These are phyloP conservation scores for Dromas ardeola DNA, from an alignment of 2,113 vertebrate species.

Conservation along the genomic window DNA sequence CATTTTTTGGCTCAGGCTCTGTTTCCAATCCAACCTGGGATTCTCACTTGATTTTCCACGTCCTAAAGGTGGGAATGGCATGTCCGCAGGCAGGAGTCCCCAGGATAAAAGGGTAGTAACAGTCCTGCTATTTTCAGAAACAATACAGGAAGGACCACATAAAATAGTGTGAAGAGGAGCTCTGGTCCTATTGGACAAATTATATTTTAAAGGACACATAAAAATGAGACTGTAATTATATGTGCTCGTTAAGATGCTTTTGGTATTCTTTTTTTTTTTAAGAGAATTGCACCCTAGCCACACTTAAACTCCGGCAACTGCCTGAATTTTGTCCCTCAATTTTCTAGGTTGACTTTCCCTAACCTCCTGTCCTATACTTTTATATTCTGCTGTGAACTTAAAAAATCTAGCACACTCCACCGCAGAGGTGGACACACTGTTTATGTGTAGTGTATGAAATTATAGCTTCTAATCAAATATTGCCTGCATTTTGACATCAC, in stretches of 20 bases:
- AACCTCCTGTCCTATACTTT: background rate
- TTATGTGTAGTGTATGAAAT: background rate
- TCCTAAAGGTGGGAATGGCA: background rate
- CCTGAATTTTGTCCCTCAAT: background rate
- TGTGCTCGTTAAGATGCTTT: background rate
- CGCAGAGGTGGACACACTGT: accelerated
- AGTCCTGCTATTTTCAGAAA: background rate
- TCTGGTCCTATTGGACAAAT: background rate
- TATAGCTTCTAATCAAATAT: background rate
- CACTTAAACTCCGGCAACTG: background rate
- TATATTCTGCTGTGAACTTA: background rate
- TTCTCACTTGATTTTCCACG: background rate
- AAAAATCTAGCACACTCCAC: background rate
- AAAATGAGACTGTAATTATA: background rate
- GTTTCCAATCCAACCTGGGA: background rate
- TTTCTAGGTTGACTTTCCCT: background rate
- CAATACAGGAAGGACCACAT: background rate
- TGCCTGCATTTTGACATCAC: background rate
- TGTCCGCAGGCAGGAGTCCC: background rate
- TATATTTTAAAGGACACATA: background rate
- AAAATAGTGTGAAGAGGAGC: background rate
- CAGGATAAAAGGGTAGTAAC: background rate
- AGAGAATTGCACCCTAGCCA: background rate
- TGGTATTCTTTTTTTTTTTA: background rate
- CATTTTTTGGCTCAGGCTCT: background rate